These are phyloP conservation scores for Dolichoris vasculosae DNA, from an alignment of 1,140 invertebrate genomes.

Conservation along the genomic window DNA sequence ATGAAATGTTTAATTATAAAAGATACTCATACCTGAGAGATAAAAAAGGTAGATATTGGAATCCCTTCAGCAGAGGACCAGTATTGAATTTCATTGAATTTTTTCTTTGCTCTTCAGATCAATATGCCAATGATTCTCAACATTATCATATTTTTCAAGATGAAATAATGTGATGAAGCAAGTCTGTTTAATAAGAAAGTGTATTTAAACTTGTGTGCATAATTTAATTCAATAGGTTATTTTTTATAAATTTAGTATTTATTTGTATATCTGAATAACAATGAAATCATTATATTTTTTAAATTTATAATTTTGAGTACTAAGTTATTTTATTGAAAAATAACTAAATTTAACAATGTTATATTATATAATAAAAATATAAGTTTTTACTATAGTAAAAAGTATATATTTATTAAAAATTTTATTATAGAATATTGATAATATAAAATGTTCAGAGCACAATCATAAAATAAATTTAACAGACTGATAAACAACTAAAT, in stretches of 20 bases:
- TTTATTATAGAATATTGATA: conserved; percentile 39
- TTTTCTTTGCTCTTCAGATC: conserved; percentile 87
- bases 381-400: conserved; percentile 38
- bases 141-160: conserved; percentile 82
- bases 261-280: not conserved
- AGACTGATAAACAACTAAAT: not conserved
- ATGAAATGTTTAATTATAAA: conserved; percentile 95
- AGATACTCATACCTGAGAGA: conserved; percentile 91
- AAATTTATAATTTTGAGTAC: conserved; percentile 46
- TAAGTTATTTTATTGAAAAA: conserved; percentile 3
- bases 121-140: conserved; percentile 78
- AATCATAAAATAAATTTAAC: not conserved
- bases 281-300: conserved; percentile 39
- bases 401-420: conserved; percentile 35
- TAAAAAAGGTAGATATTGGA: conserved; percentile 89
- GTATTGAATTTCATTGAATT: conserved; percentile 92
- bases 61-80: conserved; percentile 91
- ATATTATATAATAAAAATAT: conserved; percentile 16
- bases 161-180: conserved; percentile 70
- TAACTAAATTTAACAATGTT: conserved; percentile 22
- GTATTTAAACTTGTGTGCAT: not conserved
- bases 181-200: not conserved
- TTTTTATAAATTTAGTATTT: not conserved
- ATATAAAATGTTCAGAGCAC: not conserved
- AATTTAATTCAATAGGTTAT: not conserved